phyloP scores from a whole-genome alignment of 2,888 invertebrate genomes.

The Archips xylosteana region DNA sequence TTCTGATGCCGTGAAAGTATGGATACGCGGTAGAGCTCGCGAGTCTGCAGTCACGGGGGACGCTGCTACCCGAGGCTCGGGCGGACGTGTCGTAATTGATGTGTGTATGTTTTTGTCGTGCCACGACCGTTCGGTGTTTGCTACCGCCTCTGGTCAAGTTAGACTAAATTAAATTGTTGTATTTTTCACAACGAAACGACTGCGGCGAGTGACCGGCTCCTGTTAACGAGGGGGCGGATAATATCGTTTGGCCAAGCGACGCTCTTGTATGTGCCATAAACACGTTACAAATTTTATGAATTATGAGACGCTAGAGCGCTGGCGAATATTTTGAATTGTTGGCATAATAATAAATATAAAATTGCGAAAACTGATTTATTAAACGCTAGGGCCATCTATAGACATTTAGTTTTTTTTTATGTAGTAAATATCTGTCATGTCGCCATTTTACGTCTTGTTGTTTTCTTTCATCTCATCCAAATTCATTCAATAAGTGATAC shows the following conservation, averaged over 20 bases:
- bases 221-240: conserved; percentile 70
- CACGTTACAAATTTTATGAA: conserved; percentile 55
- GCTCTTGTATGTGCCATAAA: conserved; percentile 51
- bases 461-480: too few species aligned
- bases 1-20: conserved; percentile 25
- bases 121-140: conserved; percentile 70
- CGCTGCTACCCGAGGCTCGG: conserved; percentile 49
- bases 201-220: conserved; percentile 62
- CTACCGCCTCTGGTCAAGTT: conserved; percentile 72
- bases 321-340: conserved; percentile 37
- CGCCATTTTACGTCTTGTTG: too few species aligned
- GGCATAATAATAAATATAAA: too few species aligned
- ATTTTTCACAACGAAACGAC: conserved; percentile 79
- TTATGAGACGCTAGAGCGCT: conserved; percentile 47
- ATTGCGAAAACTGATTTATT: too few species aligned
- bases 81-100: conserved; percentile 73
- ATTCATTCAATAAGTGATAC: too few species aligned
- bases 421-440: too few species aligned
- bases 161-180: conserved; percentile 83
- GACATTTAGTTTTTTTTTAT: too few species aligned
- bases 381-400: too few species aligned
- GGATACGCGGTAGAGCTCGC: conserved; percentile 52
- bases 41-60: conserved; percentile 64
- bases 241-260: conserved; percentile 64
- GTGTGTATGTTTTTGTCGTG: conserved; percentile 78